Percentiles rank a stretch among this genome's conserved stretches.
These are phyloP conservation scores for Petrosia ficiformis DNA, from an alignment of 37 sponge, comb jelly and placozoan species.

Conservation along the genomic window DNA sequence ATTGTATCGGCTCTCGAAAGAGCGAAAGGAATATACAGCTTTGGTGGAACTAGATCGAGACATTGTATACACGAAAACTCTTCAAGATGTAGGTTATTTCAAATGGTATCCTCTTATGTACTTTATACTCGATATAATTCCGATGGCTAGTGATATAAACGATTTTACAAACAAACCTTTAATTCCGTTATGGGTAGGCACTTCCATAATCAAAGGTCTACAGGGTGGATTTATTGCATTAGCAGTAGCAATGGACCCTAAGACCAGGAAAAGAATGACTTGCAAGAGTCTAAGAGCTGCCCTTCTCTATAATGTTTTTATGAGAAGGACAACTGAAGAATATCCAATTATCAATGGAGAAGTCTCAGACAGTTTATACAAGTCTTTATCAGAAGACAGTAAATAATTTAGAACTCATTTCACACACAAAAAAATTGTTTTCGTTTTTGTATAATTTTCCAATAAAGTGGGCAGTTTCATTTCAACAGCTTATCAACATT, in stretches of 20 bases:
- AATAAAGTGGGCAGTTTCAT: too few relatives aligned
- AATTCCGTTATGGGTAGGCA: constrained; percentile 4
- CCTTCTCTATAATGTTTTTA: not conserved
- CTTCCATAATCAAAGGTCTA: not conserved
- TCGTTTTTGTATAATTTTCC: too few relatives aligned
- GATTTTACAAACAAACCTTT: constrained; percentile 15
- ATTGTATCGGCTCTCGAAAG: not conserved
- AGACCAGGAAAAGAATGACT: constrained; percentile 16
- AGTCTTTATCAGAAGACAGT: too few relatives aligned
- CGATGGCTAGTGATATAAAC: constrained; percentile 33
- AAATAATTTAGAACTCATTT: too few relatives aligned
- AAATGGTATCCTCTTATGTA: constrained; percentile 41
- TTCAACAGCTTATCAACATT: too few relatives aligned
- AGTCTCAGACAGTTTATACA: constrained; percentile 72
- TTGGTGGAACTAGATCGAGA: not conserved
- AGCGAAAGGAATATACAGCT: not conserved
- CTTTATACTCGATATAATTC: constrained; percentile 38
- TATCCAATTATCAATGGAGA: constrained; percentile 42
- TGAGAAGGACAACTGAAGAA: not conserved
- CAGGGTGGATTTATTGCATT: constrained; percentile 33
- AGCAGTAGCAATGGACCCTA: constrained; percentile 29
- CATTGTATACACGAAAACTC: constrained; percentile 1
- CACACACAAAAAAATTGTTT: too few relatives aligned
- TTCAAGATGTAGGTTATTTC: constrained; percentile 12
- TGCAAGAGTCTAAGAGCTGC: not conserved